Base-by-base conservation (phyloP, 2,797 vertebrate species). In the Amblyopsis hoosieri region DNA sequence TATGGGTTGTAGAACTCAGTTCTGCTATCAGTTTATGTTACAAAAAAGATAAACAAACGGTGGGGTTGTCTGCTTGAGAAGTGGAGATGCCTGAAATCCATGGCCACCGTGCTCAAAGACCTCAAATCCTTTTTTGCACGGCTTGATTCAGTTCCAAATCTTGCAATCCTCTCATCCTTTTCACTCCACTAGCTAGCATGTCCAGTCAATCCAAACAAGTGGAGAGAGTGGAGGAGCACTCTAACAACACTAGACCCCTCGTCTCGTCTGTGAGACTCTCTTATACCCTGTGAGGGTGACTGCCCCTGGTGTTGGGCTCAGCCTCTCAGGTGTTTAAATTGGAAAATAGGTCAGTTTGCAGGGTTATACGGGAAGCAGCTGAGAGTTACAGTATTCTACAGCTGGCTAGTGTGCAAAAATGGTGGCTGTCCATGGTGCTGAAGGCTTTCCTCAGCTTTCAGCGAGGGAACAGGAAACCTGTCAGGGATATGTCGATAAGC, bases 161-260 rank as follows among this genome's bases (percentile, higher is more conserved):
- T 42, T 54, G 48, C 12, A 10, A 60, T 61, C 7, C 66, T 2
- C 17, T 62, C 37, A 37, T 9, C 9, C 7, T 6, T 45, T 55
- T 48, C 63, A 54, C 56, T 66, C 15, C 12, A 31, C 57, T 58
- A 47, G 66, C 53, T 31, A 31, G 66, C 46, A 54, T 6, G 49
- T 61, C 61, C 42, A 62, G 63, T 76, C 77, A 74, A 67, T 61
- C 61, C 42, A 62, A 63, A 76, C 77, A 74, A 67, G 76, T 42
- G 8, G 37, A 7, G 9, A 42, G 37, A 42, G 37, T 42, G 37
- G 7, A 42, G 37, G 37, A 42, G 37, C 9, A 42, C 37, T 42
- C 37, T 9, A 42, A 42, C 37, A 42, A 42, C 37, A 17, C 17
- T 56, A 49, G 64, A 11, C 45, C 63, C 60, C 70, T 50, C 72